phyloP scores from a whole-genome alignment of 2,113 vertebrate species.

The Osmerus mordax region DNA sequence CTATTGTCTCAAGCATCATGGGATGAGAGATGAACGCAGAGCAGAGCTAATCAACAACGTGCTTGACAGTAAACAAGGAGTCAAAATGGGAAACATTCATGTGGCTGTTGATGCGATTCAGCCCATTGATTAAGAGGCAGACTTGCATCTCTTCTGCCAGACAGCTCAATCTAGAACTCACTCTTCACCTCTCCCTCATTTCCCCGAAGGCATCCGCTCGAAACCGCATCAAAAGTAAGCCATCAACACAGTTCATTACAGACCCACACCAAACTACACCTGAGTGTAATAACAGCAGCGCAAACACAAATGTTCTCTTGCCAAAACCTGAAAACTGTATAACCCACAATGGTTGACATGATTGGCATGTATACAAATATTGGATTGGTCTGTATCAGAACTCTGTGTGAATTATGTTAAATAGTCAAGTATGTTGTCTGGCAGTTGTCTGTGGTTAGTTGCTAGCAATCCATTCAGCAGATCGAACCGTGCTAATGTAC shows the following conservation, averaged over 20 bases:
- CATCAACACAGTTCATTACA: constrained; percentile 42
- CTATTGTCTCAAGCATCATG: neutral
- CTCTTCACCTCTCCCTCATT: constrained; percentile 18
- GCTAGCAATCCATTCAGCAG: too few relatives aligned
- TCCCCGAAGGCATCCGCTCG: constrained; percentile 27
- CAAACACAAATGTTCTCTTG: neutral
- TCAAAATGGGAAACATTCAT: constrained; percentile 5
- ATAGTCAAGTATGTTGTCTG: too few relatives aligned
- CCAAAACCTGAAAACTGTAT: too few relatives aligned
- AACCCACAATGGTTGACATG: too few relatives aligned
- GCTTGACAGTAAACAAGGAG: constrained; percentile 13
- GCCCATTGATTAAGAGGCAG: constrained; percentile 45
- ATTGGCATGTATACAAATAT: too few relatives aligned
- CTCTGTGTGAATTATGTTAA: too few relatives aligned
- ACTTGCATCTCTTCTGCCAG: constrained; percentile 43
- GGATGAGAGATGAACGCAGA: constrained; percentile 11
- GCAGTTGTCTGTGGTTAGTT: too few relatives aligned
- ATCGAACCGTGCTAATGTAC: neutral
- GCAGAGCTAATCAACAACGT: neutral
- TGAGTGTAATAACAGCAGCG: neutral
- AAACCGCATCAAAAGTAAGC: constrained; percentile 42
- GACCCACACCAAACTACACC: constrained; percentile 9
- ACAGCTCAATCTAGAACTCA: constrained; percentile 41
- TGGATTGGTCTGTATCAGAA: too few relatives aligned
- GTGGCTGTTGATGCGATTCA: constrained; percentile 26